Evolutionary conservation across 2,888 invertebrate species (phyloP).

Genomic region (Xestia rhomboidea): DNA sequence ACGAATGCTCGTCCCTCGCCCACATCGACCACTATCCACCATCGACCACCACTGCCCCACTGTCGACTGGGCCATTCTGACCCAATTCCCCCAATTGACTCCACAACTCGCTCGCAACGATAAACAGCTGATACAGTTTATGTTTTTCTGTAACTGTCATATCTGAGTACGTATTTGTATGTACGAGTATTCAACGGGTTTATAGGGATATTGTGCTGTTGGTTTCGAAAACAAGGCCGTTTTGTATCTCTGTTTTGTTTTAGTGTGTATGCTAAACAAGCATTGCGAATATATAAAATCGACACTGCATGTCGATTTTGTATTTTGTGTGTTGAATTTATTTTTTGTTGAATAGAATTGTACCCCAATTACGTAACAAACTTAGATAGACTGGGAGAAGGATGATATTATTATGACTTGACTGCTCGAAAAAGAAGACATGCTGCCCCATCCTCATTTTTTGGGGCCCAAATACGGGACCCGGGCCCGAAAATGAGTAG

Average conservation of each 20-base stretch:
- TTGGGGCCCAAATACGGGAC: no score
- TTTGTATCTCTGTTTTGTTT: slow-evolving; percentile 35
- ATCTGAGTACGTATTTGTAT: slow-evolving; percentile 27
- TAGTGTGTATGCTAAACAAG: slow-evolving; percentile 4
- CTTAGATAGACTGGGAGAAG: not conserved
- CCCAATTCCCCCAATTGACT: slow-evolving; percentile 63
- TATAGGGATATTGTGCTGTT: slow-evolving; percentile 30
- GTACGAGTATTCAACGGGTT: slow-evolving; percentile 27
- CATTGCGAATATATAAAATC: slow-evolving; percentile 1
- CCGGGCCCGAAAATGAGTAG: not conserved
- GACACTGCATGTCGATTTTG: not conserved
- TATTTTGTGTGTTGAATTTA: not conserved
- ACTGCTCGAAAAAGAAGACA: no score
- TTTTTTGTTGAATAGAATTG: not conserved
- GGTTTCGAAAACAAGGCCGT: slow-evolving; percentile 24
- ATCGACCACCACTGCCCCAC: slow-evolving; percentile 45
- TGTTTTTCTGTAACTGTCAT: slow-evolving; percentile 57
- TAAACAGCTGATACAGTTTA: slow-evolving; percentile 63
- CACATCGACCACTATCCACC: slow-evolving; percentile 56
- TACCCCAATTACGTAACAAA: not conserved
- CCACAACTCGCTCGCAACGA: slow-evolving; percentile 54
- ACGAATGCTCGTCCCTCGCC: slow-evolving; percentile 46
- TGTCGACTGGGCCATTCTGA: slow-evolving; percentile 46
- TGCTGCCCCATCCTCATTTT: no score
- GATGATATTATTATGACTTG: not conserved